Evolutionary conservation across 2,797 vertebrate species (phyloP).

Genomic region (Erithacus rubecula): DNA sequence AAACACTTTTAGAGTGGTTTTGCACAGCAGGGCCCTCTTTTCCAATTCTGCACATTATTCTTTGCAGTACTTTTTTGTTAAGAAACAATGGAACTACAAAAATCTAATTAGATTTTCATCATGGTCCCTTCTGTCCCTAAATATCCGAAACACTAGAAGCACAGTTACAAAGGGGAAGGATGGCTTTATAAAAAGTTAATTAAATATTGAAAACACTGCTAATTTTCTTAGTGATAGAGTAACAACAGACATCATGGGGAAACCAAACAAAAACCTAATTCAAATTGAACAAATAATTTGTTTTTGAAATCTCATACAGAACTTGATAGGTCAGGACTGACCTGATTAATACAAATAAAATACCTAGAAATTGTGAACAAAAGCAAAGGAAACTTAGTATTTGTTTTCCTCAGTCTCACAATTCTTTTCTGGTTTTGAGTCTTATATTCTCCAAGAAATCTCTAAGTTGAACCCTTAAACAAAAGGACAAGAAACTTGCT

Average conservation of each 20-base stretch:
- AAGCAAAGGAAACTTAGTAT: not conserved
- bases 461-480: not conserved
- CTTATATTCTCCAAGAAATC: not conserved
- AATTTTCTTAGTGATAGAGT: not conserved
- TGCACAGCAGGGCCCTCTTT: constrained; percentile 43
- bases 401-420: not conserved
- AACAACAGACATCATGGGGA: not conserved
- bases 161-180: constrained; percentile 14
- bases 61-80: constrained; percentile 20
- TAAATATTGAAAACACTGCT: constrained; percentile 13
- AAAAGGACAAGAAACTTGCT: not conserved
- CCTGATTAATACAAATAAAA: not conserved
- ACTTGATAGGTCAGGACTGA: not conserved
- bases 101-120: constrained; percentile 25
- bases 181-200: constrained; percentile 6
- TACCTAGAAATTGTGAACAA: not conserved
- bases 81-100: constrained; percentile 25
- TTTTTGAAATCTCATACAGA: constrained; percentile 17
- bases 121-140: not conserved
- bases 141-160: constrained; percentile 25
- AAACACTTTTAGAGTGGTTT: constrained; percentile 4
- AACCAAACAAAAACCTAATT: constrained; percentile 19
- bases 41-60: constrained; percentile 31
- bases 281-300: not conserved
- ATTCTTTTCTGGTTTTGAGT: not conserved